A percentile compares a stretch with the other conserved stretches of the same genome.
Conservation (phyloP, 30 jellyfish, hydroid and myxozoan genomes). For the Sanderia malayensis region DNA sequence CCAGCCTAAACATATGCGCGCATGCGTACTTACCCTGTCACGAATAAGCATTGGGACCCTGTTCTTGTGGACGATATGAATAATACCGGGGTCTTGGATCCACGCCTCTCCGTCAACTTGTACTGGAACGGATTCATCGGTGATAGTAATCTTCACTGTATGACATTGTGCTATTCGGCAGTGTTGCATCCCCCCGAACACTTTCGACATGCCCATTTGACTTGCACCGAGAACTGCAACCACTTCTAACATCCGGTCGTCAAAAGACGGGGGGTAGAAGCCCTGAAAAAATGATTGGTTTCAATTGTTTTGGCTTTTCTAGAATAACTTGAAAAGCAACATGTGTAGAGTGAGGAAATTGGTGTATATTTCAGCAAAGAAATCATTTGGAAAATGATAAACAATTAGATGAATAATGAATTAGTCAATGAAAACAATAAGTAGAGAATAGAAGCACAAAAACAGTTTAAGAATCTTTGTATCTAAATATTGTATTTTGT, state of each 20-base stretch:
- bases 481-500: too few species aligned
- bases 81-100: constrained; percentile 94
- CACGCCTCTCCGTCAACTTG: constrained; percentile 99
- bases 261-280: constrained; percentile 89
- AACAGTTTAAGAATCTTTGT: too few species aligned
- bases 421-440: too few species aligned
- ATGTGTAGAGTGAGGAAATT: too few species aligned
- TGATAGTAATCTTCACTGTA: constrained; percentile 92
- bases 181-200: constrained; percentile 99
- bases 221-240: constrained; percentile 99
- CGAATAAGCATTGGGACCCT: constrained; percentile 95
- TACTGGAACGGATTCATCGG: constrained; percentile 98
- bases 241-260: constrained; percentile 97
- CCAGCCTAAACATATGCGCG: too few species aligned
- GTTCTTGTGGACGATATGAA: constrained; percentile 91
- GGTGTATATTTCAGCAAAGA: too few species aligned
- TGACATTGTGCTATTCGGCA: constrained; percentile 98
- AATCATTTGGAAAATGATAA: too few species aligned
- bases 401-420: too few species aligned
- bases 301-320: too few species aligned
- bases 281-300: constrained; percentile 50
- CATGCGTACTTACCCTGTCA: constrained; percentile 92
- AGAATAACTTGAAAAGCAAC: too few species aligned
- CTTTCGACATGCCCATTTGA: constrained; percentile 99
- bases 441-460: too few species aligned